Evolutionary conservation across 2,888 invertebrate genomes (phyloP), one percentile per base, ranked within the genome.

Genomic region (Pyrrhia umbra): DNA sequence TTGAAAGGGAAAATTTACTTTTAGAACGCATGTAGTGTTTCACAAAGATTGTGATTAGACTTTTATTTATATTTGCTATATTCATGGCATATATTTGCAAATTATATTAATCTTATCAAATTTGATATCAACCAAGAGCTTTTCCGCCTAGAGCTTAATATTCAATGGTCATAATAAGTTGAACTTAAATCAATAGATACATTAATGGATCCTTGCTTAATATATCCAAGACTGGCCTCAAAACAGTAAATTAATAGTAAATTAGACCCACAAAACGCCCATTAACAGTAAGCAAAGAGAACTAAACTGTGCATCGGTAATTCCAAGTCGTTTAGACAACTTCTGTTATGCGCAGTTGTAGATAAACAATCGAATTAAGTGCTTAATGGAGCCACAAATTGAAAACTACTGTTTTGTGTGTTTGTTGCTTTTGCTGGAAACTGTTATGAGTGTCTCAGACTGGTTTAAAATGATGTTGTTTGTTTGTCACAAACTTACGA

Each of bases 281-380:
- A 75, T 75, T 78, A 77, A 47, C 58, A 25, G 50, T 42, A 56
- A 71, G 46, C 23, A 63, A 73, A 62, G 64, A 57, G 61, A 80
- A 70, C 73, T 69, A 69, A 62, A 72, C 66, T 59, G 54, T 50
- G 68, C 46, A 60, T 76, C 64, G 70, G 68, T 73, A 75, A 75
- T 78, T 78, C 83, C 74, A 78, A 81, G 79, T 81, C 82, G 84
- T 89, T 88, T 82, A 83, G 83, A 83, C 75, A 75, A 80, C 81
- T 71, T 65, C 84, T 84, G 81, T 88, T 87, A 91, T 88, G 83
- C 84, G 76, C 85, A 88, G 27, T 60, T 46, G 61, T 68, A 54
- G 70, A 75, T 61, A 70, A 90, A 91, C 90, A 90, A 89, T 89
- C 84, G 85, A 90, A 91, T 90, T 90, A 89, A 89, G 85, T 78